Percentiles rank a stretch among this genome's conserved stretches.
Conservation (phyloP, 2,888 invertebrate species). For the Acanthoscelides obtectus region DNA sequence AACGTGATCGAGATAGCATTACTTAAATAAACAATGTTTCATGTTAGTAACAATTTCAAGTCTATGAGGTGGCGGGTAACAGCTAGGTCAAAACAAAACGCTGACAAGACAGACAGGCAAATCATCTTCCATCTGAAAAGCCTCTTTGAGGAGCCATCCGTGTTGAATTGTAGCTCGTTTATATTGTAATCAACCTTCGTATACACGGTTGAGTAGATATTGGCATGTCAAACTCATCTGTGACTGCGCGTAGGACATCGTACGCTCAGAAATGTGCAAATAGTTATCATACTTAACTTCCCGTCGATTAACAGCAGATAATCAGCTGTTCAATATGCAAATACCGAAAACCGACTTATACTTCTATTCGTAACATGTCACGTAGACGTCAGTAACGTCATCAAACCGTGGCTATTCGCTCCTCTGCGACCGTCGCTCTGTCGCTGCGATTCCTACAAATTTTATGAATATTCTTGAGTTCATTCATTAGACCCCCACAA, state of each 20-base stretch:
- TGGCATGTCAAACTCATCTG: not conserved
- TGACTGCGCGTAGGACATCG: not conserved
- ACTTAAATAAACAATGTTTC: no score
- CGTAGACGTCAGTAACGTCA: not conserved
- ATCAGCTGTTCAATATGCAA: not conserved
- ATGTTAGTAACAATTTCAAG: no score
- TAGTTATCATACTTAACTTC: not conserved
- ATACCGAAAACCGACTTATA: not conserved
- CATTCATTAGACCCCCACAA: not conserved
- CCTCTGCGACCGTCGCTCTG: not conserved
- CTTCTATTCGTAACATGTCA: not conserved
- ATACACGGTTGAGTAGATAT: no score
- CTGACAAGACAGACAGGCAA: no score
- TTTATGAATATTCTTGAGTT: not conserved
- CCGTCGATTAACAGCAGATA: not conserved
- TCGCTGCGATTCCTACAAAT: not conserved
- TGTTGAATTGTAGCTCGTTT: no score
- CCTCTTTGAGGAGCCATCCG: no score
- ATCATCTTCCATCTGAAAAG: no score
- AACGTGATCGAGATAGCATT: no score
- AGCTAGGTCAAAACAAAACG: no score
- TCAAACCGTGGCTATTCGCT: not conserved
- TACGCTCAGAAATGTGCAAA: not conserved
- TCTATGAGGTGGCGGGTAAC: no score
- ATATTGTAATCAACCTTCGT: no score